Conservation (phyloP, 2,888 invertebrate species). For the Rapana venosa region DNA sequence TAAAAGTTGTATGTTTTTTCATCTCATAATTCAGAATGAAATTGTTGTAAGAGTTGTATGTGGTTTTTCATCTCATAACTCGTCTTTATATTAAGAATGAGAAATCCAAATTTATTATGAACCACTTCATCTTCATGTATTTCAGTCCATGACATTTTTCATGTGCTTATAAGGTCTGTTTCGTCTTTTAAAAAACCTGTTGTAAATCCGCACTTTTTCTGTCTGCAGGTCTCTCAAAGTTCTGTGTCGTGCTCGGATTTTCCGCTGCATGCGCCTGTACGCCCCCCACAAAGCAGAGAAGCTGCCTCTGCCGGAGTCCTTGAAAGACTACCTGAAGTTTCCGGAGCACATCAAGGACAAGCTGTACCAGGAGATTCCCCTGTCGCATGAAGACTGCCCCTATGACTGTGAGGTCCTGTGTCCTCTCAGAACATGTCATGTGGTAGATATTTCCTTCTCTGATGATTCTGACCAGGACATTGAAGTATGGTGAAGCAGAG, state of each 20-base stretch:
- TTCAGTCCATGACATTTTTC: no score
- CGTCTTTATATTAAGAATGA: no score
- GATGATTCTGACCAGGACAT: conserved; percentile 61
- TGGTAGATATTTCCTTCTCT: conserved; percentile 67
- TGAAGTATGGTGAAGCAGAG: conserved; percentile 39
- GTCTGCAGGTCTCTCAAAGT: conserved; percentile 50
- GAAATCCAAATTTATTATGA: no score
- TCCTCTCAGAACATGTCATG: conserved; percentile 62
- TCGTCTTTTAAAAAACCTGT: no score
- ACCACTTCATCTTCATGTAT: no score
- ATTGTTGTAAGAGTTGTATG: no score
- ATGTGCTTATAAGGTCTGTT: no score
- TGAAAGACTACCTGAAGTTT: conserved; percentile 64
- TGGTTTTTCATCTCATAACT: no score
- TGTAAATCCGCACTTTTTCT: not conserved
- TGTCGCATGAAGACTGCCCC: conserved; percentile 68
- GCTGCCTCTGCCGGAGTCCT: conserved; percentile 61
- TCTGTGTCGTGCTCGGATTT: conserved; percentile 65
- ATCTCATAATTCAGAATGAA: no score
- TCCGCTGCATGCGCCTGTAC: conserved; percentile 61
- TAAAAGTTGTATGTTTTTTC: no score
- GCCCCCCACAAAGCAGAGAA: conserved; percentile 60
- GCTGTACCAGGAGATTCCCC: conserved; percentile 57
- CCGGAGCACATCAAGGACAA: conserved; percentile 64
- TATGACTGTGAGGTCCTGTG: conserved; percentile 69